Evolutionary conservation across 35 echinoderm and acorn worm species (phyloP), one percentile per base, ranked within the genome.

Genomic region (Ophioderma brevispina): DNA sequence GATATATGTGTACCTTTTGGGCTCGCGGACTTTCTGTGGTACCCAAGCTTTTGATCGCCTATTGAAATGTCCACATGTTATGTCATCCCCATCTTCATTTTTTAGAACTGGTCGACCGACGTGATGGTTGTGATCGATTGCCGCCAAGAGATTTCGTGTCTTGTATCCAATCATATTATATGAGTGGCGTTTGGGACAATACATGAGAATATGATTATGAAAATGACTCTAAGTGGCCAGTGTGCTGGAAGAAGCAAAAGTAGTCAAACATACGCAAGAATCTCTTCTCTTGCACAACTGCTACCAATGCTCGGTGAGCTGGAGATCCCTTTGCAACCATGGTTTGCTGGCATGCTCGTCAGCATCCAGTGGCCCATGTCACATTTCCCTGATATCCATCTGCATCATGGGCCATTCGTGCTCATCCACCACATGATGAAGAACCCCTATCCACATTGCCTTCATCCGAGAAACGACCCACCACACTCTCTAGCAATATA

Each of bases 341-440:
- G 41, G 41, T 46, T 46, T 46, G 4, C 17, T 46, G 41, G n/a
- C n/a, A n/a, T n/a, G n/a, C n/a, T n/a, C n/a, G n/a, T n/a, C n/a
- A n/a, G n/a, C n/a, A n/a, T n/a, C n/a, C n/a, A n/a, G n/a, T n/a
- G n/a, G n/a, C n/a, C n/a, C n/a, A n/a, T n/a, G n/a, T n/a, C n/a
- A n/a, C n/a, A n/a, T 87, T 78, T 46, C 85, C 85, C 25, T 49
- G 37, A 81, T 80, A 38, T 32, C 87, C 87, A 89, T 56, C 55
- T 33, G 77, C 80, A 77, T 78, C 31, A 80, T 33, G 37, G 43
- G 25, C 87, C 87, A 89, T 38, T 89, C 78, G 39, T 81, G 87
- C 28, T 89, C 77, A 33, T 90, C 43, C 0, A 90, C 89, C 31
- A 84, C 56, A 77, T 90, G 89, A 77, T 90, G 89, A 40, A 90